phyloP scores from a whole-genome alignment of 2,797 vertebrate genomes.

The Eidolon dupreanum region DNA sequence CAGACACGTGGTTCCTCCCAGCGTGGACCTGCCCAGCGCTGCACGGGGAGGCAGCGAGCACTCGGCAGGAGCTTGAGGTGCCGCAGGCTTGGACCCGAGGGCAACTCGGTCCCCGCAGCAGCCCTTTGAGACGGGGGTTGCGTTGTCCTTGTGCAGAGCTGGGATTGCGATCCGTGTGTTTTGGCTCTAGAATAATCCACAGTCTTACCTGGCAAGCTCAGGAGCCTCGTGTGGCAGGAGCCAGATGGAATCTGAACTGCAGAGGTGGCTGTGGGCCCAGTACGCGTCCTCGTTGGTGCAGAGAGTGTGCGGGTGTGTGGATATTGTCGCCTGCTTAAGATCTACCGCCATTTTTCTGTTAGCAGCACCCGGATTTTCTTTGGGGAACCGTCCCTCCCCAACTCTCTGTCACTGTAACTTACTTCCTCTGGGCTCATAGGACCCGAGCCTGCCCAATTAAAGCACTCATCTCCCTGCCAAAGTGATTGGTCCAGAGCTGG shows the following conservation, averaged over 20 bases:
- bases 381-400: background rate
- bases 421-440: background rate
- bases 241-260: background rate
- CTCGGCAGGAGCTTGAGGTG: background rate
- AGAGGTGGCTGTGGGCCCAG: background rate
- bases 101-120: background rate
- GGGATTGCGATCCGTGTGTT: background rate
- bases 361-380: background rate
- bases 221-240: background rate
- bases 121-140: background rate
- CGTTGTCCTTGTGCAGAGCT: background rate
- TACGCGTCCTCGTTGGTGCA: rapidly evolving
- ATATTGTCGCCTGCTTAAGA: too few relatives aligned
- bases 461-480: background rate
- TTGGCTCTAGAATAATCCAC: background rate
- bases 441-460: background rate
- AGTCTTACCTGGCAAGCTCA: background rate
- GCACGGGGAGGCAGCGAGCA: background rate
- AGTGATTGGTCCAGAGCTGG: background rate
- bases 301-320: background rate
- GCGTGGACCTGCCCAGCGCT: too few relatives aligned
- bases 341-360: background rate
- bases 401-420: background rate
- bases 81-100: too few relatives aligned
- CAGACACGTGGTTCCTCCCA: background rate